Evolutionary conservation across 1,140 invertebrate genomes (phyloP), one percentile per base, ranked within the genome.

Genomic region (Augochlora pura): DNA sequence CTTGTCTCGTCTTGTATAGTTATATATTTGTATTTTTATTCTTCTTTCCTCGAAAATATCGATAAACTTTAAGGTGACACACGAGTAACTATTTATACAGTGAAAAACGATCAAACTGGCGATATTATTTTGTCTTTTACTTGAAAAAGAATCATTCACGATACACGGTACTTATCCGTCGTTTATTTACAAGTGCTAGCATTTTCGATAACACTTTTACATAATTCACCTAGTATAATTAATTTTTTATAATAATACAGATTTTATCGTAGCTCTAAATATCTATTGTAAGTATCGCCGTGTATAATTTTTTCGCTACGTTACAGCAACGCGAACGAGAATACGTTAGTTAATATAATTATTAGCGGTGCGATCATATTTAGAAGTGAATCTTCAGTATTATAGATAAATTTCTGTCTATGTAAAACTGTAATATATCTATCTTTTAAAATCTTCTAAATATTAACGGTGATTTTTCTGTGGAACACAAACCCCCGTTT

Each of bases 351-450:
- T 60, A 68, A 62, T 27, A 46, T 77, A n/a, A 52, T 63, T 32
- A 23, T 71, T 71, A 81, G 73, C 78, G 72, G 5, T 23, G 70
- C 81, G 71, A 79, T 76, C 52, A 65, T 86, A 72, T 76, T 74
- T 67, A 83, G 69, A 81, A 77, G 42, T 25, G 60, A 81, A 79
- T 63, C 75, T 74, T 70, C 79, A 86, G 66, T 84, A 86, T 84
- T 76, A 86, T 68, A 82, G 82, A 86, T 79, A 78, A 49, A 12
- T 86, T 84, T 84, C 80, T 87, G 76, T 86, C 69, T 84, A 69
- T 87, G 86, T 88, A 88, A 84, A 88, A 46, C 77, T 87, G 76
- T 75, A 85, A 66, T 88, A 88, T 88, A 89, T 89, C 88, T 87
- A 84, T 88, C 84, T 89, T 88, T 87, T 83, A 88, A 88, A 88